These are phyloP conservation scores for Drosophila burlai DNA, from an alignment of 1,140 invertebrate species.

Conservation along the genomic window DNA sequence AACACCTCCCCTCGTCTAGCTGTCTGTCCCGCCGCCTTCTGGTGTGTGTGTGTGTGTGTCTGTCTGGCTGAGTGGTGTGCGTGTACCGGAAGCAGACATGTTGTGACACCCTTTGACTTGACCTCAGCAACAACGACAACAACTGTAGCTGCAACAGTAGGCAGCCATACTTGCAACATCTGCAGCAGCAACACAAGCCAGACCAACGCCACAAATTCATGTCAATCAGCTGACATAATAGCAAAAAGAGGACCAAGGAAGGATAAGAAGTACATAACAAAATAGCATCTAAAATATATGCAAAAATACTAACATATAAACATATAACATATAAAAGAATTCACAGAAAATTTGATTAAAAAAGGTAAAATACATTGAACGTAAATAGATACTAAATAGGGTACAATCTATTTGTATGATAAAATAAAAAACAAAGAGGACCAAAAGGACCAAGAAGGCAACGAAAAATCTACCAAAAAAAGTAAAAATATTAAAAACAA, in stretches of 20 bases:
- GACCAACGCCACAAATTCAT: slow-evolving; percentile 34
- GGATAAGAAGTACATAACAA: neutral
- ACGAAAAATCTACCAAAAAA: neutral
- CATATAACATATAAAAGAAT: neutral
- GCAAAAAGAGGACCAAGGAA: neutral
- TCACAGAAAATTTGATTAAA: neutral
- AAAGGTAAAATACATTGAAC: neutral
- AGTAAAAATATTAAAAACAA: neutral
- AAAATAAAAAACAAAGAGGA: neutral
- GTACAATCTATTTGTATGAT: neutral
- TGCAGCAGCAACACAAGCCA: slow-evolving; percentile 19
- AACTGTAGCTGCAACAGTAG: slow-evolving; percentile 3
- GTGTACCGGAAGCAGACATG: slow-evolving; percentile 80
- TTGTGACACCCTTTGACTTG: slow-evolving; percentile 83
- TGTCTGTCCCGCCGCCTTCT: slow-evolving; percentile 29
- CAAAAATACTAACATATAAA: neutral
- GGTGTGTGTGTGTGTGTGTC: slow-evolving; percentile 18
- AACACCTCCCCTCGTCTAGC: slow-evolving; percentile 63
- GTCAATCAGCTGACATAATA: slow-evolving; percentile 45
- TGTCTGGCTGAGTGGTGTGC: slow-evolving; percentile 47
- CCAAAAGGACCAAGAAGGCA: fast-evolving
- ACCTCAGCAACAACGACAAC: slow-evolving; percentile 57
- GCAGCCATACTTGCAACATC: slow-evolving; percentile 17
- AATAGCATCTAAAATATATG: neutral
- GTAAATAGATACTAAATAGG: neutral